Base-by-base conservation (phyloP, 1,140 invertebrate genomes). In the Macrobrachium rosenbergii region DNA sequence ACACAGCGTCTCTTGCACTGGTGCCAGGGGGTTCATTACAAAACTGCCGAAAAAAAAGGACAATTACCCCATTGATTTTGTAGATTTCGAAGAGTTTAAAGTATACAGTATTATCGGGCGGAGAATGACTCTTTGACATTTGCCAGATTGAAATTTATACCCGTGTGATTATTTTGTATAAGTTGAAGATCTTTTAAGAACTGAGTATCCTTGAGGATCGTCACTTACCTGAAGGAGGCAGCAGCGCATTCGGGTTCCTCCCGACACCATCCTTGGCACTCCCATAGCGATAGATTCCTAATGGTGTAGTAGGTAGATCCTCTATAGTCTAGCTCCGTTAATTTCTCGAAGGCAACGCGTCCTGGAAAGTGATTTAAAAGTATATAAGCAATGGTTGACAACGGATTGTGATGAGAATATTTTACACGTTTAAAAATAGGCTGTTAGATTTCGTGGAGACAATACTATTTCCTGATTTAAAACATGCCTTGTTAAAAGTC, bases 241-340 rank as follows among this genome's bases (percentile, higher is more conserved):
- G 97, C 96, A 90, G 96, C 96, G 91, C 97, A 98, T 90, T 98
- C 96, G 0, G 95, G 94, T 91, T 98, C 97, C 91, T 98, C 96
- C 83, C 96, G 93, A 91, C 97, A 98, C 97, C 97, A 98, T 58
- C 97, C 97, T 92, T 98, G 97, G 91, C 97, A 98, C 92, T 98
- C 97, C 93, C 97, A 97, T 58, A 98, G 92, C 11, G 97, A 97
- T 45, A 98, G 93, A 92, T 98, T 98, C 90, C 96, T 95, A 63
- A 97, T 96, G 37, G 95, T 98, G 93, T 97, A 98, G 91, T 98
- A 98, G 11, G 96, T 97, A 58, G 95, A 97, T 43, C 97, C 97
- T 72, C 95, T 93, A 92, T 97, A 98, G 92, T 98, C 97, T 88
- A 95, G 95, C 92, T 98, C 97, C 82, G 97, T 98, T 84, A 98